Evolutionary conservation across 1,140 invertebrate genomes (phyloP).

Genomic region (Leptopilina boulardi): DNA sequence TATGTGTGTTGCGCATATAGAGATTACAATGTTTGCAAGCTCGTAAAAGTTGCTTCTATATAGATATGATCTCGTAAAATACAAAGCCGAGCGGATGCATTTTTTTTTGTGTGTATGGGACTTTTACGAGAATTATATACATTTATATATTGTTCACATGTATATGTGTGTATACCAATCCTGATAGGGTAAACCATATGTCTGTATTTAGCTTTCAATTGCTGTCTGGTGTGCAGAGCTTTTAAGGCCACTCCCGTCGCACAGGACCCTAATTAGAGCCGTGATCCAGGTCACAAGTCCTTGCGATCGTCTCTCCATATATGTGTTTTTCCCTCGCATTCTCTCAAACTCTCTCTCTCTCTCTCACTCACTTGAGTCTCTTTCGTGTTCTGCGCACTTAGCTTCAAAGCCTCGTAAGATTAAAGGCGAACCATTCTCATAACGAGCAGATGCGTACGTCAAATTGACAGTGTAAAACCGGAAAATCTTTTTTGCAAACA

Average conservation of each 20-base stretch:
- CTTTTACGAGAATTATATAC: slow-evolving; percentile 15
- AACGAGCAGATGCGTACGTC: slow-evolving; percentile 35
- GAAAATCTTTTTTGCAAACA: not conserved
- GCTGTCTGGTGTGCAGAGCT: slow-evolving; percentile 26
- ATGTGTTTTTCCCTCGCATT: slow-evolving; percentile 28
- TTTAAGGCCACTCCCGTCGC: slow-evolving; percentile 31
- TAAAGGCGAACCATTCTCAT: slow-evolving; percentile 44
- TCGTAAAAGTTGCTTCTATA: slow-evolving; percentile 38
- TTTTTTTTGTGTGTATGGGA: slow-evolving; percentile 21
- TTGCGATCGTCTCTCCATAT: slow-evolving; percentile 39
- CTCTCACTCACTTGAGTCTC: slow-evolving; percentile 39
- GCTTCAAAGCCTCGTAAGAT: slow-evolving; percentile 45
- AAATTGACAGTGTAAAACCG: not conserved
- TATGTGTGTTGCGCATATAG: not conserved
- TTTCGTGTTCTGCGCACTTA: slow-evolving; percentile 50
- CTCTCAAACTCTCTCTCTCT: not conserved
- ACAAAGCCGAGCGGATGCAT: slow-evolving; percentile 34
- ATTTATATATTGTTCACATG: no score
- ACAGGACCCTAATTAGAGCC: slow-evolving; percentile 21
- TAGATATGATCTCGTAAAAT: slow-evolving; percentile 44
- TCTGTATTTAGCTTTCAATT: slow-evolving; percentile 22
- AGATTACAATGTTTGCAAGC: slow-evolving; percentile 18
- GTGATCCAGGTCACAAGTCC: slow-evolving; percentile 29
- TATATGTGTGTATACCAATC: not conserved
- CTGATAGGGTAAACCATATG: slow-evolving; percentile 14